Conservation (phyloP, 2,888 invertebrate genomes). For the Scaptomyza reducta region DNA sequence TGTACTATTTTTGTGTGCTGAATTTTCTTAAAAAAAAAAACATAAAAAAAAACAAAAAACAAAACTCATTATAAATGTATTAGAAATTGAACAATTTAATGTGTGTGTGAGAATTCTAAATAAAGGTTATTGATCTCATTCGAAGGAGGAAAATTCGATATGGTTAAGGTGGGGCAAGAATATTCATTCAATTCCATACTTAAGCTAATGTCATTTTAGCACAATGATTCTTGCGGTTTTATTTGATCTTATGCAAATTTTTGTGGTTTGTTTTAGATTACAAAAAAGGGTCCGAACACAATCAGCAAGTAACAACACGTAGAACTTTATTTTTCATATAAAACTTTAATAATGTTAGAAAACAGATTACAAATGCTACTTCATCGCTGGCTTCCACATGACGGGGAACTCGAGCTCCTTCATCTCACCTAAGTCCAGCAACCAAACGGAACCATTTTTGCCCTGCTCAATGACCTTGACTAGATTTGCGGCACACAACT, state of each 20-base stretch:
- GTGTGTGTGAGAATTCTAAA: slow-evolving; percentile 57
- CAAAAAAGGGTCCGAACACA: neutral
- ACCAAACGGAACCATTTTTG: slow-evolving; percentile 76
- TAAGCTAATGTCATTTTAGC: slow-evolving; percentile 20
- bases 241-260: neutral
- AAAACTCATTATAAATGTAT: slow-evolving; percentile 53
- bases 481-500: slow-evolving; percentile 73
- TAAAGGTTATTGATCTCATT: slow-evolving; percentile 47
- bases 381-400: slow-evolving; percentile 63
- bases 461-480: slow-evolving; percentile 69
- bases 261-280: slow-evolving; percentile 24
- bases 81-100: slow-evolving; percentile 51
- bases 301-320: slow-evolving; percentile 1
- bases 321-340: slow-evolving; percentile 4
- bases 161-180: no score
- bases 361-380: neutral
- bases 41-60: neutral
- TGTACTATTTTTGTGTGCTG: slow-evolving; percentile 57
- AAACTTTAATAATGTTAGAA: neutral
- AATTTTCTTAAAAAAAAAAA: slow-evolving; percentile 38
- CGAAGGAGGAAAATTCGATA: neutral
- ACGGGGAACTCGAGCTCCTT: slow-evolving; percentile 61
- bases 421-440: slow-evolving; percentile 71
- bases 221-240: slow-evolving; percentile 26
- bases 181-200: neutral